These are phyloP conservation scores for Phoronis australis DNA, from an alignment of 2,888 invertebrate species.

Conservation along the genomic window DNA sequence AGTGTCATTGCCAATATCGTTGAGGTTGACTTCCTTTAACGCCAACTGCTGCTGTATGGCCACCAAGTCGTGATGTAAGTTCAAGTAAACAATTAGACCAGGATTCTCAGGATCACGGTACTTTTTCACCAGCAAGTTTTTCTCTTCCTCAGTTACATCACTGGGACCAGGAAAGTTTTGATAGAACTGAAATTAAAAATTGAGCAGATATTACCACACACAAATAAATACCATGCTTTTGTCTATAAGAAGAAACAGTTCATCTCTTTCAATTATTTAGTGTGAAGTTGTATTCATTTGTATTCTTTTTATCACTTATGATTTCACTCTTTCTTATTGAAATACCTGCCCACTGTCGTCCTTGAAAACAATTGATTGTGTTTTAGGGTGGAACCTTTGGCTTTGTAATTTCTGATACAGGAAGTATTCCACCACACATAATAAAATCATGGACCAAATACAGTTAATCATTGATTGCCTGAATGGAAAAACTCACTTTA, in stretches of 20 bases:
- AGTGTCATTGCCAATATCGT: conserved; percentile 2
- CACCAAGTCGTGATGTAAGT: conserved; percentile 49
- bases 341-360: too few relatives aligned
- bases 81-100: conserved; percentile 49
- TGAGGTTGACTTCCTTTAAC: not conserved
- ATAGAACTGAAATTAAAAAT: conserved; percentile 50
- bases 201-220: not conserved
- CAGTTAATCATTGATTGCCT: too few relatives aligned
- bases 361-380: too few relatives aligned
- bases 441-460: too few relatives aligned
- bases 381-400: too few relatives aligned
- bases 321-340: too few relatives aligned
- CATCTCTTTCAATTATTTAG: not conserved
- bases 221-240: not conserved
- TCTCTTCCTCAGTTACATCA: conserved; percentile 44
- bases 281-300: not conserved
- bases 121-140: conserved; percentile 42
- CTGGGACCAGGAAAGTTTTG: conserved; percentile 50
- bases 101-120: conserved; percentile 44
- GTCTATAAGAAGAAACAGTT: not conserved
- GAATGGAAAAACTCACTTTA: too few relatives aligned
- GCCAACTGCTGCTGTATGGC: conserved; percentile 20
- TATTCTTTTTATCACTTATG: too few relatives aligned
- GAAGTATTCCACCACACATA: too few relatives aligned
- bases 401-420: too few relatives aligned